Base-by-base conservation (phyloP, 2,888 invertebrate genomes). In the Diarsia dahlii region DNA sequence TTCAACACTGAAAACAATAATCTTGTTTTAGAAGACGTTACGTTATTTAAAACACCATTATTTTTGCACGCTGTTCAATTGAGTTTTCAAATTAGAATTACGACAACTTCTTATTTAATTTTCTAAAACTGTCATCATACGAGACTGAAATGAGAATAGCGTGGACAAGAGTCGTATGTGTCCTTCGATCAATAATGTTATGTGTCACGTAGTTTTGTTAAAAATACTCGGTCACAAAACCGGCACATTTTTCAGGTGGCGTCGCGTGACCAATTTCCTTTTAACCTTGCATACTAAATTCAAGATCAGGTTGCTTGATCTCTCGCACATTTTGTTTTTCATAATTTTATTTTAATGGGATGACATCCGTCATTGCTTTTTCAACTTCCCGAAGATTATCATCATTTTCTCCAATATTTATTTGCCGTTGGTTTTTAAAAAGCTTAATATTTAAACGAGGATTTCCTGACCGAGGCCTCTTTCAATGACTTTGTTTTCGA, bases 181-280 rank as follows among this genome's bases (percentile, higher is more conserved):
- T 94, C 93, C n/a, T n/a, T n/a, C n/a, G n/a, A n/a, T n/a, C n/a
- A n/a, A n/a, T n/a, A n/a, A n/a, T n/a, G n/a, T n/a, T 89, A 91
- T 90, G 84, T 94, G 93, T 94, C 93, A 92, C 91, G 89, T 83
- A 87, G 88, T 90, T 91, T 89, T 87, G 88, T 92, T 95, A 94
- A 92, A 95, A 95, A 95, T 95, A 95, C 89, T 85, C 92, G 87
- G 91, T 92, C 92, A 91, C 89, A 91, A 90, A 92, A 90, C 92
- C 90, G 88, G 87, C 90, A 91, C 88, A 91, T 92, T 93, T 93
- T 93, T 93, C 91, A 88, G 90, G 92, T 93, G 91, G 91, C 91
- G 90, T 88, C 90, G 89, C 90, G 91, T 92, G 91, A 92, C 91
- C 90, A 90, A 92, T 93, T 95, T 94, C 92, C 92, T 93, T 90